These are phyloP conservation scores for Chaetodon trifasciatus DNA, from an alignment of 2,797 vertebrate genomes.

Conservation along the genomic window DNA sequence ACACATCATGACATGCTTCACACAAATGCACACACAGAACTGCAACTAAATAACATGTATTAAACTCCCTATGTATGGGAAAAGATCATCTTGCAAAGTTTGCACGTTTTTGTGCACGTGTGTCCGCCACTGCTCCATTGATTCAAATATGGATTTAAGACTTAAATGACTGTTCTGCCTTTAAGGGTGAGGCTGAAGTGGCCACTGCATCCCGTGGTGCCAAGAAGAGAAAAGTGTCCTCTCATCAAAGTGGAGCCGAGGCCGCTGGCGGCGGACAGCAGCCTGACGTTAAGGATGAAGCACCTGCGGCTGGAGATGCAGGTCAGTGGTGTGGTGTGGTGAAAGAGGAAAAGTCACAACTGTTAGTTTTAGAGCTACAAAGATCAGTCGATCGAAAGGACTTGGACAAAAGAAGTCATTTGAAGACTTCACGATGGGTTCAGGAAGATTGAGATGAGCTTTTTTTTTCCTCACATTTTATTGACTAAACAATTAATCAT, in stretches of 20 bases:
- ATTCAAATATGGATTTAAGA: neutral
- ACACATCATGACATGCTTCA: neutral
- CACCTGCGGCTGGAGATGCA: neutral
- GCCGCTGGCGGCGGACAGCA: conserved; percentile 14
- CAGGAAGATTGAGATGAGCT: too few species aligned
- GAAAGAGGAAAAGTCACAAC: neutral
- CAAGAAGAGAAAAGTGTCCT: conserved; percentile 72
- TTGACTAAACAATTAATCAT: neutral
- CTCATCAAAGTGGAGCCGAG: conserved; percentile 12
- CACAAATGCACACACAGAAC: neutral
- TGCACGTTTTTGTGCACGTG: neutral
- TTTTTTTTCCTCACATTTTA: too few species aligned
- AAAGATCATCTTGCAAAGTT: too few species aligned
- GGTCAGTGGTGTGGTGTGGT: conserved; percentile 42
- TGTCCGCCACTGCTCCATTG: neutral
- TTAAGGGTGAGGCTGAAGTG: conserved; percentile 32
- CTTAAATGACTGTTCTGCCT: neutral
- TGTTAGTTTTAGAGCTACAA: too few species aligned
- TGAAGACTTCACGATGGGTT: too few species aligned
- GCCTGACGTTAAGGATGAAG: conserved; percentile 31
- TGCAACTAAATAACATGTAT: neutral
- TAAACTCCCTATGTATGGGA: too few species aligned
- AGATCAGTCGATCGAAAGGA: too few species aligned
- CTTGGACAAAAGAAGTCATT: too few species aligned
- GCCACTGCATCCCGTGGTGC: neutral